Evolutionary conservation across 2,113 vertebrate genomes (phyloP).

Genomic region (Diadophis punctatus): DNA sequence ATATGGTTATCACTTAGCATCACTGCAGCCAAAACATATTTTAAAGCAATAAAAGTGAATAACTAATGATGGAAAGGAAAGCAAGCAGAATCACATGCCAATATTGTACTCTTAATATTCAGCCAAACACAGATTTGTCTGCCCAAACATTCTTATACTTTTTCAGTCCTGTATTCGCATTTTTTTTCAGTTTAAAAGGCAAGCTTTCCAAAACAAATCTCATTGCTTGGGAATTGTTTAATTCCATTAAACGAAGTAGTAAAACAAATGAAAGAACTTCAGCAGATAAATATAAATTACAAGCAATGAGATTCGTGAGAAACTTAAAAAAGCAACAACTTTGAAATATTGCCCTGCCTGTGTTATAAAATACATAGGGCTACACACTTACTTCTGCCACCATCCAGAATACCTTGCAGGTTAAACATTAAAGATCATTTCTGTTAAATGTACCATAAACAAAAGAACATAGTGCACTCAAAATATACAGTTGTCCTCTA

Average conservation of each 20-base stretch:
- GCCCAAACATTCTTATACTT: neutral
- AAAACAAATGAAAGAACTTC: neutral
- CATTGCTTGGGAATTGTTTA: neutral
- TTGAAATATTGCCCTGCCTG: neutral
- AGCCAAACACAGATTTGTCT: neutral
- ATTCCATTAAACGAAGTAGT: neutral
- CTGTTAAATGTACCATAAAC: neutral
- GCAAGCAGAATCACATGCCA: neutral
- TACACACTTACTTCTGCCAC: neutral
- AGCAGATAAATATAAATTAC: neutral
- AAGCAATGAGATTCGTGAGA: neutral
- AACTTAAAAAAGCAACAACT: neutral
- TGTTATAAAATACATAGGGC: neutral
- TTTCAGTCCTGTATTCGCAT: neutral
- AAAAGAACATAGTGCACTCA: constrained; percentile 4
- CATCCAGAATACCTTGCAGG: neutral
- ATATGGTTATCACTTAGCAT: neutral
- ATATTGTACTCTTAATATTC: neutral
- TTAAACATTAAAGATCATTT: neutral
- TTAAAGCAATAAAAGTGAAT: neutral
- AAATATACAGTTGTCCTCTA: neutral
- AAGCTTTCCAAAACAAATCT: neutral
- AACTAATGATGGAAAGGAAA: neutral
- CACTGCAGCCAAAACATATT: neutral
- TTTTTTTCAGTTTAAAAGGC: neutral